These are phyloP conservation scores for Bimastos eiseni DNA, from an alignment of 2,888 invertebrate genomes.

Conservation along the genomic window DNA sequence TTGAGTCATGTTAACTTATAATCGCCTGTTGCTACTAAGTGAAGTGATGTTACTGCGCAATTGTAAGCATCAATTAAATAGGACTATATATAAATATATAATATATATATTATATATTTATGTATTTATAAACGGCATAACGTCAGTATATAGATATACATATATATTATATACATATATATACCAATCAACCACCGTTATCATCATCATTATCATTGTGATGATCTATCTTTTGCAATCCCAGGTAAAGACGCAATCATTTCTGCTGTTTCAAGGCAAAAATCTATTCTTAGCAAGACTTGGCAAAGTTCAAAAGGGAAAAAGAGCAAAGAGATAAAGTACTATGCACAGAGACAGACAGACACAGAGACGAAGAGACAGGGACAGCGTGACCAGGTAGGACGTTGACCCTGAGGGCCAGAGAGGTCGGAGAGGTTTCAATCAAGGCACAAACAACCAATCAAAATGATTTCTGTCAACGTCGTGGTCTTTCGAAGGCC, in stretches of 20 bases:
- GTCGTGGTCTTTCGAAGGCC: neutral
- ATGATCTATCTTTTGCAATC: neutral
- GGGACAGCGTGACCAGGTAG: neutral
- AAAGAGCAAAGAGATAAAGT: neutral
- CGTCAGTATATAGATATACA: too few relatives aligned
- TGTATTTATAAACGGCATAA: too few relatives aligned
- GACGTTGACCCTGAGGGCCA: neutral
- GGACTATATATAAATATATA: too few relatives aligned
- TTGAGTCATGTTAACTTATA: too few relatives aligned
- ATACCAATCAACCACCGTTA: too few relatives aligned
- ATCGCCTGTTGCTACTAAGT: too few relatives aligned
- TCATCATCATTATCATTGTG: neutral
- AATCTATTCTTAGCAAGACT: neutral
- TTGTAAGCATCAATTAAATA: too few relatives aligned
- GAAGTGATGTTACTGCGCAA: too few relatives aligned
- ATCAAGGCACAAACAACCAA: neutral
- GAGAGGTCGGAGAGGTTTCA: neutral
- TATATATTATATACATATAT: too few relatives aligned
- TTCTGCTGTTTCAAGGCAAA: neutral
- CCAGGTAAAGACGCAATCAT: neutral
- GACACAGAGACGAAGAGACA: neutral
- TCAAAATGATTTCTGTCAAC: neutral
- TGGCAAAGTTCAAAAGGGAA: neutral
- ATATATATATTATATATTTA: too few relatives aligned
- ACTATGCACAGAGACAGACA: neutral